Conservation (phyloP, 1,140 invertebrate genomes). For the Formica exsecta region DNA sequence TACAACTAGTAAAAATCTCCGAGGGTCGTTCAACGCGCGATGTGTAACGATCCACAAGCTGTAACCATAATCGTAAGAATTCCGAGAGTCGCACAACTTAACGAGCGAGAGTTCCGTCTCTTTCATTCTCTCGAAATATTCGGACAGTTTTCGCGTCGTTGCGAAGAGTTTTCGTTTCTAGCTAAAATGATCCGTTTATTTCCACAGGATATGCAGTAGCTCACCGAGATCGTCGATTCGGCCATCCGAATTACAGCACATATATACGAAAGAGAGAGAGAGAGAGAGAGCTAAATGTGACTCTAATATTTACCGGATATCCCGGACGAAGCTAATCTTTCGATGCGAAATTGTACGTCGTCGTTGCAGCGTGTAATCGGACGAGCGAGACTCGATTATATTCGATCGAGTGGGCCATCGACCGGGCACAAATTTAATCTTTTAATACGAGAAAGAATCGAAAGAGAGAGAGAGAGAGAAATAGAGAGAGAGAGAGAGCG, state of each 20-base stretch:
- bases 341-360: slow-evolving; percentile 52
- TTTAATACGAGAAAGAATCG: slow-evolving; percentile 29
- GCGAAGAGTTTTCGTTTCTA: slow-evolving; percentile 3
- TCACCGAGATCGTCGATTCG: slow-evolving; percentile 27
- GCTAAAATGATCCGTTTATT: slow-evolving; percentile 25
- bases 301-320: slow-evolving; percentile 50
- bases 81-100: slow-evolving; percentile 11
- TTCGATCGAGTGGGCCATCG: slow-evolving; percentile 43
- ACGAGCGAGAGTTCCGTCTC: background rate
- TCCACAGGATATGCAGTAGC: slow-evolving; percentile 1
- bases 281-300: background rate
- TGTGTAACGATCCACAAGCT: background rate
- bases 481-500: background rate
- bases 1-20: slow-evolving; percentile 12
- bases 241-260: slow-evolving; percentile 31
- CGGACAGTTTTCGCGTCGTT: background rate
- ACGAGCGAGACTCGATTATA: slow-evolving; percentile 50
- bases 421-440: slow-evolving; percentile 59
- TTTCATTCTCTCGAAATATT: background rate
- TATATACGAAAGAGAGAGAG: background rate
- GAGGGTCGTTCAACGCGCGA: background rate
- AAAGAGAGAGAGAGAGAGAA: background rate
- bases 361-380: slow-evolving; percentile 48
- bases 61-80: slow-evolving; percentile 36
- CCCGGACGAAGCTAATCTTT: slow-evolving; percentile 41